Evolutionary conservation across 1,140 invertebrate genomes (phyloP).

Genomic region (Aradophagus sp.): DNA sequence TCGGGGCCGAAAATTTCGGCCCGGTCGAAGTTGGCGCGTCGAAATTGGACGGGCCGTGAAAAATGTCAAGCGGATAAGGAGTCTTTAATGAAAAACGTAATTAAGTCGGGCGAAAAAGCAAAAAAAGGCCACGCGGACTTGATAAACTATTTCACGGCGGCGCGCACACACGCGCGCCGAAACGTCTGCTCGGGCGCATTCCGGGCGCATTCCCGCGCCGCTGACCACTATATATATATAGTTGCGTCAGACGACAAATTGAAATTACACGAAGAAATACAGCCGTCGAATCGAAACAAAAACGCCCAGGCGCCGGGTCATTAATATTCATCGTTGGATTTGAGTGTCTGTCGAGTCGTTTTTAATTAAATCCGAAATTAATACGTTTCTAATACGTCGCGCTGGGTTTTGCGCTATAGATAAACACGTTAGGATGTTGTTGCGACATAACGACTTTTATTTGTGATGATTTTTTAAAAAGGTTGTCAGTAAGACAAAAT

Average conservation of each 20-base stretch:
- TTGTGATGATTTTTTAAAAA: too few relatives aligned
- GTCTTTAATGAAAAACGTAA: conserved; percentile 54
- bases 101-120: conserved; percentile 45
- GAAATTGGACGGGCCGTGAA: conserved; percentile 47
- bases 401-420: not conserved
- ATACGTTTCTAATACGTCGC: not conserved
- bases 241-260: conserved; percentile 43
- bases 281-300: too few relatives aligned
- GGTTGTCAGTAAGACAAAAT: too few relatives aligned
- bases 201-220: conserved; percentile 40
- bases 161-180: conserved; percentile 14
- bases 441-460: not conserved
- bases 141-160: conserved; percentile 46
- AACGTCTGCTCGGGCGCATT: conserved; percentile 32
- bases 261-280: too few relatives aligned
- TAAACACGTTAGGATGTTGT: too few relatives aligned
- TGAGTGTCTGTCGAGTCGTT: conserved; percentile 16
- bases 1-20: conserved; percentile 10
- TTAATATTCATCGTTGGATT: conserved; percentile 30
- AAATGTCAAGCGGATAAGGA: conserved; percentile 53
- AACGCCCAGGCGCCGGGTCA: too few relatives aligned
- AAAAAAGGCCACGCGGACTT: conserved; percentile 16
- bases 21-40: conserved; percentile 33
- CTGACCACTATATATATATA: conserved; percentile 16
- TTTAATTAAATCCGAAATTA: conserved; percentile 26